Evolutionary conservation across 2,888 invertebrate genomes (phyloP), one percentile per base, ranked within the genome.

Genomic region (Diarsia dahlii): DNA sequence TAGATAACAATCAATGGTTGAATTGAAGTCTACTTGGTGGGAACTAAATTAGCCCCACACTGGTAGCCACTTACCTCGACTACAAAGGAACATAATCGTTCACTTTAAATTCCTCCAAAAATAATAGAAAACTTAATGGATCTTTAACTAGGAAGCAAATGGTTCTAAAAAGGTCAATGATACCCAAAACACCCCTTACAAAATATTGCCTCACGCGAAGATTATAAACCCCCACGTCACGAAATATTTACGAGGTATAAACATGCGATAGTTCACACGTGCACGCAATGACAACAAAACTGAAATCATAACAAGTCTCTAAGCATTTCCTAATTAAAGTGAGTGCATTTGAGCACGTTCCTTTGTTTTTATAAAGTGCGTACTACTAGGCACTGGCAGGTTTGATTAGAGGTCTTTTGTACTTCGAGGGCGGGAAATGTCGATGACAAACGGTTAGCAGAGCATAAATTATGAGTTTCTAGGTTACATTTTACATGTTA

Each of bases 161-260:
- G 81, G 82, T 82, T 80, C 85, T 87, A 81, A 88, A 90, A 91
- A 91, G 90, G 90, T 90, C 90, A 92, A 90, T 89, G 91, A 89
- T 89, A 90, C 90, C 88, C 86, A 84, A 91, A 90, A 90, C 89
- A 86, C 89, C 92, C 93, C 90, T 85, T 87, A 90, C 85, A 86
- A 90, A 90, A 89, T 78, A 84, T 89, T 90, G 89, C 90, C 90
- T 86, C 84, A 89, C 86, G 84, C 86, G 34, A 66, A 89, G 88
- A 90, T 89, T 86, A 90, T 84, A 90, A 82, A 72, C 88, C 92
- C 92, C 91, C 86, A 88, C 89, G 88, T 87, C 89, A 91, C 89
- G 86, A 89, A 90, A 92, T 92, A 91, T 94, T 95, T 94, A 95
- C 91, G 92, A 89, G 87, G 58, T 58, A 85, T 87, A 89, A 94